Conservation (phyloP, 2,797 vertebrate species). For the Eulemur mongoz region DNA sequence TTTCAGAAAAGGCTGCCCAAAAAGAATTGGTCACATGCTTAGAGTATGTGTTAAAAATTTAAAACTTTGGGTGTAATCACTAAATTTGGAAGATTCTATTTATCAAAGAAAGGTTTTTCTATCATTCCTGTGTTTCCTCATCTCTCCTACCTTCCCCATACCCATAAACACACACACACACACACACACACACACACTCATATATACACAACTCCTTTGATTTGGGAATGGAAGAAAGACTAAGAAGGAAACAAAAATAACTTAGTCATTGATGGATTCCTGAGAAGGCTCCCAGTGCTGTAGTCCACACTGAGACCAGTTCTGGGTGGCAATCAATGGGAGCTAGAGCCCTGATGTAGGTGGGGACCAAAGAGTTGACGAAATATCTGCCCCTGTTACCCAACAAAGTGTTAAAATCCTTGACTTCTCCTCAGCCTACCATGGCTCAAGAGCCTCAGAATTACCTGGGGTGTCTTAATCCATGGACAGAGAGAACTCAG, state of each 20-base stretch:
- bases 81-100: not conserved
- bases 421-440: not conserved
- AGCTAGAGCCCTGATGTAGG: not conserved
- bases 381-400: not conserved
- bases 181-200: not conserved
- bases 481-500: not conserved
- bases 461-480: not conserved
- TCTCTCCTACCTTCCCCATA: fast-evolving
- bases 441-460: not conserved
- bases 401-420: not conserved
- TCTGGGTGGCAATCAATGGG: not conserved
- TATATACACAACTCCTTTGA: not conserved
- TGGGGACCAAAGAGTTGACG: not conserved
- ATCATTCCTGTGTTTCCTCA: not conserved
- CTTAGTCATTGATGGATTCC: not conserved
- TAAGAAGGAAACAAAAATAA: not conserved
- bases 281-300: not conserved
- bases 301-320: not conserved
- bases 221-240: not conserved
- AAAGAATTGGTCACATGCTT: not conserved
- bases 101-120: not conserved
- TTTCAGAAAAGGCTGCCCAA: not conserved
- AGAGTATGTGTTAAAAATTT: not conserved
- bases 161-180: no score
- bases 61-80: not conserved